These are phyloP conservation scores for Salvelinus namaycush DNA, from an alignment of 2,113 vertebrate species.

Conservation along the genomic window DNA sequence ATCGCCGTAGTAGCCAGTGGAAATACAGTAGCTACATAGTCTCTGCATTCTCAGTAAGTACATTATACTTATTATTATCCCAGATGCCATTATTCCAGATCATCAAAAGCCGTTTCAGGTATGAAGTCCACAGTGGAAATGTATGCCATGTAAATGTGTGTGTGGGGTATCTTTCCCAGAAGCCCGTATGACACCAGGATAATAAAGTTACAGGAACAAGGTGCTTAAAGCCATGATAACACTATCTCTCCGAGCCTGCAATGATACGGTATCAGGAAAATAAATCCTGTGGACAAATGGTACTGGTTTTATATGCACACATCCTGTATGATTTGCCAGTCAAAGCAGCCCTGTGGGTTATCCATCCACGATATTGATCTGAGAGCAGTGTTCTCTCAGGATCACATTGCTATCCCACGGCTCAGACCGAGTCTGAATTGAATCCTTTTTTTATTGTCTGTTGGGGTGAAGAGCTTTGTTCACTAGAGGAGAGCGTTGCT, in stretches of 20 bases:
- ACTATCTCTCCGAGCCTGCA: constrained; percentile 7
- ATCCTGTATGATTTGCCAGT: constrained; percentile 65
- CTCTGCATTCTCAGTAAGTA: neutral
- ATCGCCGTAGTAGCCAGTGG: too few species aligned
- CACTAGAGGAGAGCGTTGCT: too few species aligned
- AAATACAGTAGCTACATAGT: too few species aligned
- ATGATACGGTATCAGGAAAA: neutral
- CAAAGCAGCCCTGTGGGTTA: constrained; percentile 54
- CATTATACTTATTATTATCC: neutral
- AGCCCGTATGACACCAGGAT: neutral
- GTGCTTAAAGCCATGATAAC: neutral
- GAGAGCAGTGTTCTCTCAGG: constrained; percentile 26
- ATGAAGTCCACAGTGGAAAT: neutral
- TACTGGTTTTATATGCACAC: constrained; percentile 43
- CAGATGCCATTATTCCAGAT: neutral
- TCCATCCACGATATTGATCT: constrained; percentile 45
- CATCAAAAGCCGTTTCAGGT: neutral
- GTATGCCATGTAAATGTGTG: neutral
- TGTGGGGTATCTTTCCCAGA: neutral
- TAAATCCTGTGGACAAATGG: neutral
- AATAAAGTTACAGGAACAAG: constrained; percentile 7
- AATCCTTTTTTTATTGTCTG: too few species aligned
- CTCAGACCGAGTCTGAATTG: neutral
- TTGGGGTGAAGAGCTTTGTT: too few species aligned
- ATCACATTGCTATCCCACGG: constrained; percentile 4